A percentile compares a stretch with the other conserved stretches of the same genome.
phyloP scores from a whole-genome alignment of 1,140 invertebrate genomes.

The Harlomillsia oculata region DNA sequence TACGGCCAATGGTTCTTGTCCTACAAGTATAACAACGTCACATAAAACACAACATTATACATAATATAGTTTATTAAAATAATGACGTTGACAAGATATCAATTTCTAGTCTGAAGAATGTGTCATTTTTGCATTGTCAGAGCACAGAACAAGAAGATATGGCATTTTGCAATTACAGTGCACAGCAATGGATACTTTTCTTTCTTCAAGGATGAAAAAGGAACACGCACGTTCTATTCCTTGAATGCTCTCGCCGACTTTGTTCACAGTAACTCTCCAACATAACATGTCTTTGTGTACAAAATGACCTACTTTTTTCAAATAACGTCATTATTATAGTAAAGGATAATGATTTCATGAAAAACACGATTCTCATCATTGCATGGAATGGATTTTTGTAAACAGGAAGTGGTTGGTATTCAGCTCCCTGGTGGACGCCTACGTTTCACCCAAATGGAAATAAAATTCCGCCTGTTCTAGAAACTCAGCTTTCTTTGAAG shows the following conservation, averaged over 20 bases:
- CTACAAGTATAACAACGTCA: neutral
- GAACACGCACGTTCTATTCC: constrained; percentile 3
- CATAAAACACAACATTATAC: neutral
- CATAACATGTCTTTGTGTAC: neutral
- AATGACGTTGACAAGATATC: too few relatives aligned
- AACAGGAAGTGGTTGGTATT: constrained; percentile 4
- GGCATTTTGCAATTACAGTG: constrained; percentile 1
- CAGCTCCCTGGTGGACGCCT: constrained; percentile 1
- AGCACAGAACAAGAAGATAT: neutral
- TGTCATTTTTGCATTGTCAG: neutral
- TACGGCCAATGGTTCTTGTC: constrained; percentile 1
- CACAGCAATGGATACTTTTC: neutral
- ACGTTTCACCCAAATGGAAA: too few relatives aligned
- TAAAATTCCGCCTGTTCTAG: too few relatives aligned
- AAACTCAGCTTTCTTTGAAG: too few relatives aligned
- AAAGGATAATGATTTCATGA: neutral
- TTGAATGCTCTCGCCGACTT: neutral
- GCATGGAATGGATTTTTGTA: neutral
- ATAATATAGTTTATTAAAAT: neutral
- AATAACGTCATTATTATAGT: neutral
- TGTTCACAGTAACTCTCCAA: neutral
- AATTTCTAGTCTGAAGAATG: too few relatives aligned
- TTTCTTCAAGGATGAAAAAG: neutral
- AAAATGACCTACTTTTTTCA: neutral
- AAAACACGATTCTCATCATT: neutral